These are phyloP conservation scores for Metallyticus violacea DNA, from an alignment of 2,888 invertebrate genomes.

Conservation along the genomic window DNA sequence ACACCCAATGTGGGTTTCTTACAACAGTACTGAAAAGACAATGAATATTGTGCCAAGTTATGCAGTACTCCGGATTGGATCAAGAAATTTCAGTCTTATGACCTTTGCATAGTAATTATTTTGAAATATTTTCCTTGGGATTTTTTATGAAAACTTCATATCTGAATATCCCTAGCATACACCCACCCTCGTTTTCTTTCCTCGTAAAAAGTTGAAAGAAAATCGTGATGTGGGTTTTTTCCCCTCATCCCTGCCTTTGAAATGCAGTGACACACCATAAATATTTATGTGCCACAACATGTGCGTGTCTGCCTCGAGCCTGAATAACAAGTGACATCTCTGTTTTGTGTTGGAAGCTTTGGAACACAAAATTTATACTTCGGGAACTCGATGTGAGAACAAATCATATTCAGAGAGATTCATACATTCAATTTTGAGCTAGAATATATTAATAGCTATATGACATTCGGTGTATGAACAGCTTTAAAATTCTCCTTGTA, in stretches of 20 bases:
- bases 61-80: no score
- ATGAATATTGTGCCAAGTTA: no score
- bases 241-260: not conserved
- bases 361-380: not conserved
- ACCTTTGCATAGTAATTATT: not conserved
- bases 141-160: not conserved
- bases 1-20: no score
- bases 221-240: no score
- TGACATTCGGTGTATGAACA: no score
- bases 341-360: not conserved
- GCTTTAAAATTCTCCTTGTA: no score
- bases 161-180: not conserved
- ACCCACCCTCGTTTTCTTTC: not conserved
- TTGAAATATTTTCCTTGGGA: no score
- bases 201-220: not conserved
- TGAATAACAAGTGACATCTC: not conserved
- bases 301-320: not conserved
- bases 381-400: not conserved
- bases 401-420: no score
- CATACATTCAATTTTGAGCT: no score
- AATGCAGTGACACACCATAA: not conserved
- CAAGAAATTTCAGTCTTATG: no score
- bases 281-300: not conserved
- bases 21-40: no score
- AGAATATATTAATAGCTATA: no score